These are phyloP conservation scores for Malacoctenus gilli DNA, from an alignment of 2,797 vertebrate genomes.

Conservation along the genomic window DNA sequence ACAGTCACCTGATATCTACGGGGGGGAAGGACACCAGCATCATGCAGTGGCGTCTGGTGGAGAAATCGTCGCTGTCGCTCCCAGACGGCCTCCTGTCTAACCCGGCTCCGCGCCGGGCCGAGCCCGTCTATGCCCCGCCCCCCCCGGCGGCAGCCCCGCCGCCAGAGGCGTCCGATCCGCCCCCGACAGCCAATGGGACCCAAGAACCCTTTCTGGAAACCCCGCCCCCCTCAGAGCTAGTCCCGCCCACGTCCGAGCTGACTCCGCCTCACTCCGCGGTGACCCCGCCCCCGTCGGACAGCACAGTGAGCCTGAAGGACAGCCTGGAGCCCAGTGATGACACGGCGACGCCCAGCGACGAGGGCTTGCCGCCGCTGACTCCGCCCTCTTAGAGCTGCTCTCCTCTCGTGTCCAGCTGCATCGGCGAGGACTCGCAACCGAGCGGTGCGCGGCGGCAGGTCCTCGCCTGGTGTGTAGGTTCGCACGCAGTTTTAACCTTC, in stretches of 20 bases:
- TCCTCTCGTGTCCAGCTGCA: too few relatives aligned
- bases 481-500: too few relatives aligned
- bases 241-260: conserved; percentile 59
- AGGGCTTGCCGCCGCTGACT: conserved; percentile 76
- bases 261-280: conserved; percentile 53
- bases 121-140: conserved; percentile 16
- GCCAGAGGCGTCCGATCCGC: too few relatives aligned
- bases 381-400: conserved; percentile 70
- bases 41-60: conserved; percentile 95
- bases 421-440: too few relatives aligned
- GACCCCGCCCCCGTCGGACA: conserved; percentile 74
- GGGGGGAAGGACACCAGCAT: conserved; percentile 98
- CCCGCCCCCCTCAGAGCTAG: conserved; percentile 47
- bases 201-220: conserved; percentile 66
- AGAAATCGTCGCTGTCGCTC: conserved; percentile 79
- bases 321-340: conserved; percentile 82
- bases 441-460: too few relatives aligned
- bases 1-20: conserved; percentile 94
- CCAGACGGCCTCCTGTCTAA: conserved; percentile 69
- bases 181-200: conserved; percentile 71
- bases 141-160: neutral
- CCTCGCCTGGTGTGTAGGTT: neutral
- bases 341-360: conserved; percentile 79
- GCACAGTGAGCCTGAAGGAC: conserved; percentile 82
- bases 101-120: conserved; percentile 63